These are phyloP conservation scores for Branchellion lobata DNA, from an alignment of 2,888 invertebrate species.

Conservation along the genomic window DNA sequence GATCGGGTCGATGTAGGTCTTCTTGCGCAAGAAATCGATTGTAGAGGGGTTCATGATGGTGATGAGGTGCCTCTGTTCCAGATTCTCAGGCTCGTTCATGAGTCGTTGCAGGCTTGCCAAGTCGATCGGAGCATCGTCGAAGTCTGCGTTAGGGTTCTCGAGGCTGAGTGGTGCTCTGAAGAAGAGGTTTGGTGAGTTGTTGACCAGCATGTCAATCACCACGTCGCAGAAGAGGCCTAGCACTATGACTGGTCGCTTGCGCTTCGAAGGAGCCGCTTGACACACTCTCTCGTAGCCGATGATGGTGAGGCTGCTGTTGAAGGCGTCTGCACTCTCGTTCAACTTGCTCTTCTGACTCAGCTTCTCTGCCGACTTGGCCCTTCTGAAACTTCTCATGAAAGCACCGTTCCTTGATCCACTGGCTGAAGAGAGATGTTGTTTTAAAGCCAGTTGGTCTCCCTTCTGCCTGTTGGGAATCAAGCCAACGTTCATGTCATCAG, in stretches of 20 bases:
- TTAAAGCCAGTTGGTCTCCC: constrained; percentile 51
- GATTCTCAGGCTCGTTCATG: constrained; percentile 34
- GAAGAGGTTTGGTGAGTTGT: constrained; percentile 49
- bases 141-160: constrained; percentile 31
- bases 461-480: constrained; percentile 50
- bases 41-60: constrained; percentile 49
- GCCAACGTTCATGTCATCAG: constrained; percentile 47
- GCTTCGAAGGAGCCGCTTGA: constrained; percentile 43
- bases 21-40: constrained; percentile 48
- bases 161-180: constrained; percentile 43
- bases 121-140: constrained; percentile 45
- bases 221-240: constrained; percentile 52
- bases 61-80: constrained; percentile 49
- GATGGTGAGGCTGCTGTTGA: constrained; percentile 40
- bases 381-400: constrained; percentile 49
- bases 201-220: constrained; percentile 47
- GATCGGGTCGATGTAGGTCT: constrained; percentile 51
- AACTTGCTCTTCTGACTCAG: constrained; percentile 20
- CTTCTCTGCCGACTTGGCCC: constrained; percentile 52
- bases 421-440: constrained; percentile 32
- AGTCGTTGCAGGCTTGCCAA: constrained; percentile 44
- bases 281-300: constrained; percentile 51
- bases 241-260: constrained; percentile 50
- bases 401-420: constrained; percentile 44
- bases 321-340: constrained; percentile 45